A percentile compares a stretch with the other conserved stretches of the same genome.
phyloP scores from a whole-genome alignment of 92 coral and sea anemone species.

The Paragorgia papillata region DNA sequence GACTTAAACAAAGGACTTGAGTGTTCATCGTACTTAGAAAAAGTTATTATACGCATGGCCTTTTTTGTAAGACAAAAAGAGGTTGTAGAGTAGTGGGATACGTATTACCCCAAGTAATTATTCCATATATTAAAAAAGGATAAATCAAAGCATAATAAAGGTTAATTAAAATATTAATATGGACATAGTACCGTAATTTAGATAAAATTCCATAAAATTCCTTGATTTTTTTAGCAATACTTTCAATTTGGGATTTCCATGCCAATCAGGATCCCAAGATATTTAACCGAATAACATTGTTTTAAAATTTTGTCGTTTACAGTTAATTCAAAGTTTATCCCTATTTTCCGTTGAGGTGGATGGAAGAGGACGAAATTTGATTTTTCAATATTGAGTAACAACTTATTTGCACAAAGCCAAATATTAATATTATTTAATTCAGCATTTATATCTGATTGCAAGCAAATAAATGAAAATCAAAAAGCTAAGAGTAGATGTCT shows the following conservation, averaged over 20 bases:
- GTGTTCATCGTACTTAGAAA: no score
- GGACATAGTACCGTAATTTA: conserved; percentile 13
- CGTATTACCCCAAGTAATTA: no score
- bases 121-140: conserved; percentile 20
- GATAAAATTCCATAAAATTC: conserved; percentile 14
- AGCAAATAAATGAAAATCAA: not conserved
- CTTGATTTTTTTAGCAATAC: conserved; percentile 13
- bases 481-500: not conserved
- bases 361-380: no score
- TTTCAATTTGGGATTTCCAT: conserved; percentile 18
- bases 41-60: no score
- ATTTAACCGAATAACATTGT: conserved; percentile 1
- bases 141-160: conserved; percentile 23
- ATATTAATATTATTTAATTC: conserved; percentile 5
- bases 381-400: no score
- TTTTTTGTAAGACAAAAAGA: conserved; percentile 3
- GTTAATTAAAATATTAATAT: no score
- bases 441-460: conserved; percentile 4
- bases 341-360: conserved; percentile 23
- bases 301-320: not conserved
- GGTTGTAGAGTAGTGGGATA: no score
- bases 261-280: conserved; percentile 31
- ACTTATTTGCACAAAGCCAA: not conserved
- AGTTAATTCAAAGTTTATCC: not conserved
- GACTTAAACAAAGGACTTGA: conserved; percentile 1